Base-by-base conservation (phyloP, 2,888 invertebrate species). In the Cephus pulcher region DNA sequence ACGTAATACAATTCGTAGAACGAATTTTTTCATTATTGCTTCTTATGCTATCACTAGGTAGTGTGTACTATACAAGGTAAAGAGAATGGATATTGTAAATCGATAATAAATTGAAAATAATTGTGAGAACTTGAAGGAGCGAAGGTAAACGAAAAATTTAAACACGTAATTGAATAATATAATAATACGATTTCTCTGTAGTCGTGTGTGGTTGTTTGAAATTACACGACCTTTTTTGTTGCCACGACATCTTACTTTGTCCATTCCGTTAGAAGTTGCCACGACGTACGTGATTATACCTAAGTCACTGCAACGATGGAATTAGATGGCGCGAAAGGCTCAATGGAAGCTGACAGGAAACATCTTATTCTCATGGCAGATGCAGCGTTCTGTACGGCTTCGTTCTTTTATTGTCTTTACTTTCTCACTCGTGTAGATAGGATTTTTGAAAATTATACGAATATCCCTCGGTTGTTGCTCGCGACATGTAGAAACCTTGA, bases 21-120 rank as follows among this genome's bases (percentile, higher is more conserved):
- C 88, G 86, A 89, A 90, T 90, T 88, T 89, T 89, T 89, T 89
- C 85, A 88, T 89, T 88, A 88, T 86, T 88, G 89, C 89, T 89
- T 89, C 89, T 89, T 86, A 87, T 88, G 87, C 86, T 89, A 88
- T 88, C 84, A 87, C 80, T 86, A 89, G 86, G 84, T 89, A 88
- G 86, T 87, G 86, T 87, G 85, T 87, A 87, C 87, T 86, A 87
- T 86, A 86, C 83, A 84, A 80, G 83, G 23, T 84, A 56, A 81
- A 84, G 84, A 78, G 80, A 82, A 83, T 86, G 85, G 84, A 85
- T 86, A 87, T 89, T 89, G 88, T 89, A 88, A 88, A 87, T 87
- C 85, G 56, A 56, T 56, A 89, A 89, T 88, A 89, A 89, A 83
- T 82, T 78, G 77, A 81, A 80, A 78, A 75, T 76, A 34, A 74